These are phyloP conservation scores for Sebastes hubbsi DNA, from an alignment of 2,797 vertebrate species.

Conservation along the genomic window DNA sequence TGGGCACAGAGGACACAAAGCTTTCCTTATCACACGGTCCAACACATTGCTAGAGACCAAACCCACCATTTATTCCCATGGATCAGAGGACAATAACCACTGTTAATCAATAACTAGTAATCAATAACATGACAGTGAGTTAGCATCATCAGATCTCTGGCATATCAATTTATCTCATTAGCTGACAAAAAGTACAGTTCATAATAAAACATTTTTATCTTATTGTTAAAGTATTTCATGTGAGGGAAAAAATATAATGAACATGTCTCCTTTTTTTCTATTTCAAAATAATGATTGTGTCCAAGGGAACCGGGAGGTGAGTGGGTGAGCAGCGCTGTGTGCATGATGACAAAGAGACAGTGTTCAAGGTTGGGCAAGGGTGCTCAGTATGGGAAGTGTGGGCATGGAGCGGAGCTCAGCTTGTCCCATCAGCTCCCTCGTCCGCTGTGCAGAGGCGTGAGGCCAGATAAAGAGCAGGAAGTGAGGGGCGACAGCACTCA, in stretches of 20 bases:
- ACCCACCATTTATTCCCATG: slow-evolving; percentile 34
- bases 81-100: slow-evolving; percentile 24
- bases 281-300: slow-evolving; percentile 25
- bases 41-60: slow-evolving; percentile 27
- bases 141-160: background rate
- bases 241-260: background rate
- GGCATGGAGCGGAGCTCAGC: slow-evolving; percentile 53
- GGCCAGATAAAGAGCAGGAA: slow-evolving; percentile 82
- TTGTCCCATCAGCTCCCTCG: slow-evolving; percentile 46
- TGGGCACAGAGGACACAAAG: slow-evolving; percentile 70
- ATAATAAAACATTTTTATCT: background rate
- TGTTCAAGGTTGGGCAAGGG: slow-evolving; percentile 51
- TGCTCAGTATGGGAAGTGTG: slow-evolving; percentile 54
- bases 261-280: background rate
- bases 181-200: background rate
- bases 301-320: slow-evolving; percentile 32
- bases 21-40: slow-evolving; percentile 50
- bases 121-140: background rate
- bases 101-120: slow-evolving; percentile 9
- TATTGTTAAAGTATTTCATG: background rate
- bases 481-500: slow-evolving; percentile 59
- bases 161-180: background rate
- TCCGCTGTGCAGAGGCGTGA: slow-evolving; percentile 72
- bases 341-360: slow-evolving; percentile 53
- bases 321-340: slow-evolving; percentile 38